phyloP scores from a whole-genome alignment of 37 sponge, comb jelly and placozoan genomes.

The Aplysina aerophoba region DNA sequence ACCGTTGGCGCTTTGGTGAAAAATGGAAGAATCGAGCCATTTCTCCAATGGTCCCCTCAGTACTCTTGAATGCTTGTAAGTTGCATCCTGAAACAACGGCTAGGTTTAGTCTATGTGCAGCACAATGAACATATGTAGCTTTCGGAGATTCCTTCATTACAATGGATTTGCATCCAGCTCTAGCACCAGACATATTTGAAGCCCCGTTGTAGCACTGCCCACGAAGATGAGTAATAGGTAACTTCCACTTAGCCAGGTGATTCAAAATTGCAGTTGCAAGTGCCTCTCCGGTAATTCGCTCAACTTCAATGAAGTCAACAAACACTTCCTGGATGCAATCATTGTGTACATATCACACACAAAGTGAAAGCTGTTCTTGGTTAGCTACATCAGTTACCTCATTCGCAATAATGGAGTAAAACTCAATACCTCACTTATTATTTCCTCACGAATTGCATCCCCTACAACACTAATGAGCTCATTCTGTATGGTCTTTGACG shows the following conservation, averaged over 20 bases:
- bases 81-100: slow-evolving; percentile 48
- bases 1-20: slow-evolving; percentile 64
- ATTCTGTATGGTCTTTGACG: slow-evolving; percentile 16
- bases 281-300: slow-evolving; percentile 47
- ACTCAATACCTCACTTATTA: slow-evolving; percentile 4
- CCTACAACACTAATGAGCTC: slow-evolving; percentile 10
- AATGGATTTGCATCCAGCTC: slow-evolving; percentile 33
- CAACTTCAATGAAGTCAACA: slow-evolving; percentile 43
- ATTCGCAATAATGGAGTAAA: slow-evolving; percentile 47
- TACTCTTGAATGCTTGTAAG: slow-evolving; percentile 30
- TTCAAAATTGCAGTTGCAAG: slow-evolving; percentile 38
- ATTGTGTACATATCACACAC: slow-evolving; percentile 34
- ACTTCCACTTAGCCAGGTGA: background rate
- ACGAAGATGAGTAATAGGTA: slow-evolving; percentile 20
- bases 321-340: too few species aligned
- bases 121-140: slow-evolving; percentile 60
- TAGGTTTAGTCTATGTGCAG: slow-evolving; percentile 43
- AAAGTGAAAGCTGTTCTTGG: slow-evolving; percentile 48
- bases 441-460: slow-evolving; percentile 2
- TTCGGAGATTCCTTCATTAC: slow-evolving; percentile 10
- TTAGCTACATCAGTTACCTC: slow-evolving; percentile 48
- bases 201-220: slow-evolving; percentile 50
- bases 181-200: slow-evolving; percentile 26
- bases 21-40: slow-evolving; percentile 54
- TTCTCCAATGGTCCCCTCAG: slow-evolving; percentile 38